phyloP scores from a whole-genome alignment of 2,113 vertebrate genomes.

The Syngnathus scovelli region DNA sequence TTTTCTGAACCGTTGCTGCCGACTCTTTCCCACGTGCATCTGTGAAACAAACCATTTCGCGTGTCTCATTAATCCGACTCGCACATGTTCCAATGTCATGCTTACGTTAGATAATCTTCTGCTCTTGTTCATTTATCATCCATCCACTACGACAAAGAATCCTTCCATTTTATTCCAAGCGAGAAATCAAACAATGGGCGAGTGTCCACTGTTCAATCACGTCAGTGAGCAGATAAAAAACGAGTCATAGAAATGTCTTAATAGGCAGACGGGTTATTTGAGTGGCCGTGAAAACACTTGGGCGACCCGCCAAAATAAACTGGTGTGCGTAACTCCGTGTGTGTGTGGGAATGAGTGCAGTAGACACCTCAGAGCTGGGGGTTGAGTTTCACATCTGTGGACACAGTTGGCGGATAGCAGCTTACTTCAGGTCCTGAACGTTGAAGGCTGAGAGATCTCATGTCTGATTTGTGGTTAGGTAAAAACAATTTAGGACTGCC shows the following conservation, averaged over 20 bases:
- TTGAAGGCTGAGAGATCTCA: conserved; percentile 13
- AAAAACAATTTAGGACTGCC: background rate
- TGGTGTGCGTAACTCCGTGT: background rate
- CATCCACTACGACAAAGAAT: background rate
- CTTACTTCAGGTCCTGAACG: conserved; percentile 7
- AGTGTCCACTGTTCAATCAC: background rate
- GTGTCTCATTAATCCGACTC: background rate
- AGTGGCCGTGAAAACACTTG: conserved; percentile 5
- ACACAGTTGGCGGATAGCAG: background rate
- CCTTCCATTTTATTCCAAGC: background rate
- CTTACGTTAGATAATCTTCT: background rate
- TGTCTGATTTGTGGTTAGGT: conserved; percentile 20
- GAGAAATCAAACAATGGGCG: background rate
- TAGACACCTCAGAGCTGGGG: background rate
- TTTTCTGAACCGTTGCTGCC: background rate
- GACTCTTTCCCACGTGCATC: background rate
- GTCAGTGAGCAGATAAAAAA: background rate
- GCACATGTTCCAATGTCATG: background rate
- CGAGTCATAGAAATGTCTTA: conserved; percentile 2
- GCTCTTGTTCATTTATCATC: background rate
- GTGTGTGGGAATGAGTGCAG: conserved; percentile 1
- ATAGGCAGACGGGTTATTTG: background rate
- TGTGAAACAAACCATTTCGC: background rate
- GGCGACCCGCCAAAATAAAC: conserved; percentile 5
- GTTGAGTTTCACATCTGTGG: conserved; percentile 5